phyloP scores from a whole-genome alignment of 2,113 vertebrate genomes.

The Oreocharis arfaki region DNA sequence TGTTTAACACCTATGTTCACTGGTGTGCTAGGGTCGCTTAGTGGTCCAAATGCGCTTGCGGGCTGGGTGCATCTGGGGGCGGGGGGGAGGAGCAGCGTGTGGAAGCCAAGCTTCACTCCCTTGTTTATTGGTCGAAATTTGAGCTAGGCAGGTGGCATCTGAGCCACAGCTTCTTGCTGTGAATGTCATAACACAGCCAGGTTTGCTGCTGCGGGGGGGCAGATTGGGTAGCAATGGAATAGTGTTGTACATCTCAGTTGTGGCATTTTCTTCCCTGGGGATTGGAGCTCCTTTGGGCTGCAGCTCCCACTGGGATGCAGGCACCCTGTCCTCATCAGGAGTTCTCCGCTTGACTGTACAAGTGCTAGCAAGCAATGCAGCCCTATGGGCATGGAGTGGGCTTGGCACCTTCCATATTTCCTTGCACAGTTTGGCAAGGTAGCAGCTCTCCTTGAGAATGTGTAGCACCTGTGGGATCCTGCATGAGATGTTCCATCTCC shows the following conservation, averaged over 20 bases:
- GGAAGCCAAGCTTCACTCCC: rapidly evolving
- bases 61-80: background rate
- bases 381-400: rapidly evolving
- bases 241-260: background rate
- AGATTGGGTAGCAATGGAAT: background rate
- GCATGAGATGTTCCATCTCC: background rate
- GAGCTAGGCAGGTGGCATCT: background rate
- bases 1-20: rapidly evolving
- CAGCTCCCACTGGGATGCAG: background rate
- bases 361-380: rapidly evolving
- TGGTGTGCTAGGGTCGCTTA: background rate
- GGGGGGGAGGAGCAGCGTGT: rapidly evolving
- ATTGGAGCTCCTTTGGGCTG: background rate
- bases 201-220: background rate
- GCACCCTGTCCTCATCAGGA: rapidly evolving
- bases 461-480: background rate
- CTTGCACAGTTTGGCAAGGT: background rate
- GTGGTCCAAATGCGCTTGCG: rapidly evolving
- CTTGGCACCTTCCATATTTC: background rate
- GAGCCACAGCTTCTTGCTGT: background rate
- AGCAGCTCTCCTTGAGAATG: background rate
- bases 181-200: slow-evolving; percentile 20
- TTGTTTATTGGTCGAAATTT: slow-evolving; percentile 2
- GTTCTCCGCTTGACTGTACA: background rate
- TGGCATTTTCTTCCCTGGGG: background rate